phyloP scores from a whole-genome alignment of 1,140 invertebrate genomes.

The Lordiphosa clarofinis region DNA sequence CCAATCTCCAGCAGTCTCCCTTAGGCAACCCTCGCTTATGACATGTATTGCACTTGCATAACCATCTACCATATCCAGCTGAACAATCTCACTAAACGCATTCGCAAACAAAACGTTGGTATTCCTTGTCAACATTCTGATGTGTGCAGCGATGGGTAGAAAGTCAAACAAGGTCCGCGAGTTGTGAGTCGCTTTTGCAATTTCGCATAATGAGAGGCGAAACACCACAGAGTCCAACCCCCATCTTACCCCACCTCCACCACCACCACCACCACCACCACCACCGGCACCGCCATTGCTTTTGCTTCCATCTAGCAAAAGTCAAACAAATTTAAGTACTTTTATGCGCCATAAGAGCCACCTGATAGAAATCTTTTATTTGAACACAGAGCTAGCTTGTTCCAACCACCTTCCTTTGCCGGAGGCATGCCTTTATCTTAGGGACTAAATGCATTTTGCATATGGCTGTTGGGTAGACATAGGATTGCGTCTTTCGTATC shows the following conservation, averaged over 20 bases:
- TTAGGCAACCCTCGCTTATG: constrained; percentile 1
- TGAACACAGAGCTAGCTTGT: constrained; percentile 27
- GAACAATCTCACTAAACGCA: constrained; percentile 60
- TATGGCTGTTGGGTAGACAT: constrained; percentile 18
- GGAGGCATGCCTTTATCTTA: constrained; percentile 58
- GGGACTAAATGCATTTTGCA: constrained; percentile 67
- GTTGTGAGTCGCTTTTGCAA: constrained; percentile 34
- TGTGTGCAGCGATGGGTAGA: constrained; percentile 39
- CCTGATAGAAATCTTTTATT: constrained; percentile 77
- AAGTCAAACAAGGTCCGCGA: constrained; percentile 46
- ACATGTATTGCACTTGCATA: constrained; percentile 16
- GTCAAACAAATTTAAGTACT: constrained; percentile 77
- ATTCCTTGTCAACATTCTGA: constrained; percentile 17
- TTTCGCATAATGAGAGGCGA: constrained; percentile 39
- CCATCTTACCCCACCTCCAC: background rate
- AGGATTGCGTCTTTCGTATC: constrained; percentile 58
- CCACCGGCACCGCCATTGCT: no score
- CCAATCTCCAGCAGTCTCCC: no score
- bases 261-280: background rate
- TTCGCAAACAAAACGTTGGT: constrained; percentile 53
- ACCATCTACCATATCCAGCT: constrained; percentile 31
- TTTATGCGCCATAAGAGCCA: constrained; percentile 73
- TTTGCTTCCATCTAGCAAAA: constrained; percentile 46
- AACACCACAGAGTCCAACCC: constrained; percentile 10
- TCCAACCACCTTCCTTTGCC: constrained; percentile 16